Conservation (phyloP, 1,140 invertebrate genomes). For the Drosophila ambigua region DNA sequence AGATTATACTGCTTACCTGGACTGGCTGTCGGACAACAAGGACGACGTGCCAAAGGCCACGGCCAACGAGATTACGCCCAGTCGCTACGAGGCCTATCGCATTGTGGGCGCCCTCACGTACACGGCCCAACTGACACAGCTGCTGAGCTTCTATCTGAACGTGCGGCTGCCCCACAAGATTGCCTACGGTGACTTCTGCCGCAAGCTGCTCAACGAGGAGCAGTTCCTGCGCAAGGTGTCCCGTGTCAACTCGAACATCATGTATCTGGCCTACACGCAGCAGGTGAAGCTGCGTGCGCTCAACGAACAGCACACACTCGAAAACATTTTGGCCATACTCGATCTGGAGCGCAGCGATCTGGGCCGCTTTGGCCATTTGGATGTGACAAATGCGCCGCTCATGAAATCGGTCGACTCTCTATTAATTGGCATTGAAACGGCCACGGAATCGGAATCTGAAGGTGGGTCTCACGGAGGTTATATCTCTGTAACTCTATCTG, state of each 20-base stretch:
- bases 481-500: no score
- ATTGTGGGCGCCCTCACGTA: slow-evolving; percentile 92
- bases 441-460: slow-evolving; percentile 88
- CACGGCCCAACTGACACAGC: slow-evolving; percentile 90
- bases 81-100: slow-evolving; percentile 88
- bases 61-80: slow-evolving; percentile 82
- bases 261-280: slow-evolving; percentile 92
- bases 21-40: slow-evolving; percentile 89
- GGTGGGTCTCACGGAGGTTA: slow-evolving; percentile 29
- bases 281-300: slow-evolving; percentile 87
- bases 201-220: slow-evolving; percentile 86
- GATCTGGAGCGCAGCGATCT: slow-evolving; percentile 88
- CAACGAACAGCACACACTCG: slow-evolving; percentile 89
- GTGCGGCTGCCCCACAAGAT: slow-evolving; percentile 90
- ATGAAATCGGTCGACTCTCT: slow-evolving; percentile 86
- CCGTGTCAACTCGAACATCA: slow-evolving; percentile 91
- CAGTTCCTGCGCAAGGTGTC: slow-evolving; percentile 91
- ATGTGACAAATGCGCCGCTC: slow-evolving; percentile 72
- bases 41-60: slow-evolving; percentile 86
- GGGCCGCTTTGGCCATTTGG: slow-evolving; percentile 85
- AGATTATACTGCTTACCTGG: slow-evolving; percentile 90
- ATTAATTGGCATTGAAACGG: slow-evolving; percentile 86
- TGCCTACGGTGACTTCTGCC: slow-evolving; percentile 91
- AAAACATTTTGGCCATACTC: slow-evolving; percentile 90
- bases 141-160: slow-evolving; percentile 91